These are phyloP conservation scores for Holacanthus passer DNA, from an alignment of 2,113 vertebrate species.

Conservation along the genomic window DNA sequence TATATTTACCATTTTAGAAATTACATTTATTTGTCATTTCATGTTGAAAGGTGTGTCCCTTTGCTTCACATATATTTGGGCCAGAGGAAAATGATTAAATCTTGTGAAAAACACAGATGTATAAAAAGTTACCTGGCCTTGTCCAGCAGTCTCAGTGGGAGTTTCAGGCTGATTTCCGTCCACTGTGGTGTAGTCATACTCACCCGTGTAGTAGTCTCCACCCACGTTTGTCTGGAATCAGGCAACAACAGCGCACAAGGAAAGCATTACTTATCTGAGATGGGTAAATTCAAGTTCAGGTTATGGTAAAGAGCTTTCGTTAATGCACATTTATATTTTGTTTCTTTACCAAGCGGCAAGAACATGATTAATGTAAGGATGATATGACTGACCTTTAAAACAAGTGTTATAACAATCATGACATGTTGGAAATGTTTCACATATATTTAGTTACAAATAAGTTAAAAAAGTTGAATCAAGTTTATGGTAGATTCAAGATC, in stretches of 20 bases:
- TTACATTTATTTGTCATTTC: not conserved
- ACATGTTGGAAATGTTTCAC: not conserved
- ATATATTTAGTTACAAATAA: not conserved
- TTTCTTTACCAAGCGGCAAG: not conserved
- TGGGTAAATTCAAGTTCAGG: not conserved
- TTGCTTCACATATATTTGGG: too few relatives aligned
- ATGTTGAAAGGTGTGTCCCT: too few relatives aligned
- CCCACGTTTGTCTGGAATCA: conserved; percentile 86
- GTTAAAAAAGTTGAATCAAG: not conserved
- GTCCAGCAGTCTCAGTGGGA: conserved; percentile 81
- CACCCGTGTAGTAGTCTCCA: conserved; percentile 85
- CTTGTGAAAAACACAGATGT: not conserved
- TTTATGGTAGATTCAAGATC: not conserved
- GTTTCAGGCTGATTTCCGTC: conserved; percentile 87
- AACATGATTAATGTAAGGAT: not conserved
- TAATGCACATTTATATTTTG: not conserved
- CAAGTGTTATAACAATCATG: not conserved
- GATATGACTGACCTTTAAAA: not conserved
- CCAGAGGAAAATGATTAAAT: not conserved
- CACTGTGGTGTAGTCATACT: conserved; percentile 87
- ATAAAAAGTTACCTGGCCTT: conserved; percentile 87
- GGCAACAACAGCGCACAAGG: not conserved
- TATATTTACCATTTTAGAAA: conserved; percentile 9
- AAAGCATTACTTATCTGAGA: not conserved
- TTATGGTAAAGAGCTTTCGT: not conserved